These are phyloP conservation scores for Takifugu bimaculatus DNA, from an alignment of 2,113 vertebrate genomes.

Conservation along the genomic window DNA sequence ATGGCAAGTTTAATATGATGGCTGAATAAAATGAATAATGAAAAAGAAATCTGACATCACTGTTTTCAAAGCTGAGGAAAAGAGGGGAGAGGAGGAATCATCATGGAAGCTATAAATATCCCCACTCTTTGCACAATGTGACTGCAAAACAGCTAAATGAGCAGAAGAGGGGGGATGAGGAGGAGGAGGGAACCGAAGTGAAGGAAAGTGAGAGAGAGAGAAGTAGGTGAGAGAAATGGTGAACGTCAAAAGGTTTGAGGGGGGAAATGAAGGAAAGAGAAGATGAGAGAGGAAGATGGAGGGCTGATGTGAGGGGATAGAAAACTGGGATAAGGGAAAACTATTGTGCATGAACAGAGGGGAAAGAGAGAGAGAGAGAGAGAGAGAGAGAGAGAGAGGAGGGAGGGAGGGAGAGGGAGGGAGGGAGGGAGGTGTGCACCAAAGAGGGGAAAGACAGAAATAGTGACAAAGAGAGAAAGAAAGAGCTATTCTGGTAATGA, in stretches of 20 bases:
- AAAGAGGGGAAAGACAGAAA: conserved; percentile 46
- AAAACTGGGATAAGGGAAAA: background rate
- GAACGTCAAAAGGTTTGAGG: background rate
- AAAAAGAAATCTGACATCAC: conserved; percentile 1
- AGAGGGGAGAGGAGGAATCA: conserved; percentile 29
- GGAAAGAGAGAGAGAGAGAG: background rate
- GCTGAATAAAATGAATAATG: background rate
- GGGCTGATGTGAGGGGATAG: background rate
- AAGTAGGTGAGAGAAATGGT: background rate
- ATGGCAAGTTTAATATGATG: background rate
- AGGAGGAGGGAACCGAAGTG: conserved; percentile 5
- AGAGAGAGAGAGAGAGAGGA: conserved; percentile 1
- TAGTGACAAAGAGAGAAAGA: conserved; percentile 35
- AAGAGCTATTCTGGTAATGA: conserved; percentile 64
- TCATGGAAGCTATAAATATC: conserved; percentile 44
- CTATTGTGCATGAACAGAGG: conserved; percentile 6
- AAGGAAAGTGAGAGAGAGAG: conserved; percentile 1
- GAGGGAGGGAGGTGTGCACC: conserved; percentile 3
- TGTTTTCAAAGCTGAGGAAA: conserved; percentile 10
- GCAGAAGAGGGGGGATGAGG: conserved; percentile 11
- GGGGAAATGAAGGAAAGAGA: background rate
- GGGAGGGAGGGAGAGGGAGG: conserved; percentile 15
- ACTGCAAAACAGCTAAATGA: conserved; percentile 35
- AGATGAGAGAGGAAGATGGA: background rate
- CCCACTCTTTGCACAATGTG: conserved; percentile 36